Evolutionary conservation across 2,797 vertebrate genomes (phyloP).

Genomic region (Chloroceryle amazona): DNA sequence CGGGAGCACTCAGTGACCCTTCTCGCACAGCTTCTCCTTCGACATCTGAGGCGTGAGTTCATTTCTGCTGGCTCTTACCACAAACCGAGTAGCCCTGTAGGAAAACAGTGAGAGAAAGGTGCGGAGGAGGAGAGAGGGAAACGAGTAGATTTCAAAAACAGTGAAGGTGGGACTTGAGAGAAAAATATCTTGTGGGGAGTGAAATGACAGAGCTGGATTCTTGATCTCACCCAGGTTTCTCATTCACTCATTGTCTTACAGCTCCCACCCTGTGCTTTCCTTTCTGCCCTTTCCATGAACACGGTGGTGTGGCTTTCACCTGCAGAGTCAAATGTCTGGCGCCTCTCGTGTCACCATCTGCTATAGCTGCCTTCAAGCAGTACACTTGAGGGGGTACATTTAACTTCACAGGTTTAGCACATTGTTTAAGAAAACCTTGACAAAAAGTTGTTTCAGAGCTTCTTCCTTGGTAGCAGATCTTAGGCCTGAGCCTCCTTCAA

Average conservation of each 20-base stretch:
- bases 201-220: constrained; percentile 53
- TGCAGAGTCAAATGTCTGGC: neutral
- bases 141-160: neutral
- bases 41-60: neutral
- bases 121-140: constrained; percentile 22
- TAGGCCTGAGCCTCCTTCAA: neutral
- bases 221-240: constrained; percentile 41
- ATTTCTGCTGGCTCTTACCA: neutral
- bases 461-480: neutral
- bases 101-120: constrained; percentile 10
- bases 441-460: neutral
- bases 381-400: neutral
- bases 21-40: neutral
- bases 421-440: neutral
- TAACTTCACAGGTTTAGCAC: neutral
- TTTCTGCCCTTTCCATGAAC: neutral
- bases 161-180: constrained; percentile 47
- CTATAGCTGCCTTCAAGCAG: neutral
- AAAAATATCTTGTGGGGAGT: constrained; percentile 25
- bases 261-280: neutral
- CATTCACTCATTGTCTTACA: constrained; percentile 19
- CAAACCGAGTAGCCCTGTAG: constrained; percentile 1
- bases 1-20: neutral
- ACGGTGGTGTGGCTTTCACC: neutral
- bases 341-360: neutral